phyloP scores from a whole-genome alignment of 2,888 invertebrate genomes.

The Lagria hirta region DNA sequence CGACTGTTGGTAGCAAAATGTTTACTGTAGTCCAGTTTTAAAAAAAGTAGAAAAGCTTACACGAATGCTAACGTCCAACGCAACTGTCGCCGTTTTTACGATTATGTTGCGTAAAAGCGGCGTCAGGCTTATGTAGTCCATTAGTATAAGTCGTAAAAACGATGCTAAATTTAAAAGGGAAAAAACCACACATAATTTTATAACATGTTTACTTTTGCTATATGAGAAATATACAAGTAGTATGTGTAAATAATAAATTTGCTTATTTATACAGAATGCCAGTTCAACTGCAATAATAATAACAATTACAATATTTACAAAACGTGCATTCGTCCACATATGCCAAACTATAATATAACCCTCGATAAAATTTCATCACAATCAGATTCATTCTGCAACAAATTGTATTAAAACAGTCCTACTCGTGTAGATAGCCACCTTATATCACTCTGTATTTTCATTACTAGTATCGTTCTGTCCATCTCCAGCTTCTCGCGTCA shows the following conservation, averaged over 20 bases:
- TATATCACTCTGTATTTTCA: slow-evolving; percentile 44
- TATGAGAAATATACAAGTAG: slow-evolving; percentile 48
- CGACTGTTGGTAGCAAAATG: too few relatives aligned
- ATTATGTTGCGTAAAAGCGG: too few relatives aligned
- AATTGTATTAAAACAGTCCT: slow-evolving; percentile 13
- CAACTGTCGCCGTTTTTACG: too few relatives aligned
- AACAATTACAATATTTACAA: slow-evolving; percentile 49
- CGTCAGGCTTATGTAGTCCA: too few relatives aligned
- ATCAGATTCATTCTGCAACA: slow-evolving; percentile 9
- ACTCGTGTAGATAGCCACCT: slow-evolving; percentile 16
- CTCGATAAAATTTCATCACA: slow-evolving; percentile 13
- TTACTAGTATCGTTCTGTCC: slow-evolving; percentile 50
- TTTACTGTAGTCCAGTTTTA: too few relatives aligned
- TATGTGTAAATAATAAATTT: slow-evolving; percentile 46
- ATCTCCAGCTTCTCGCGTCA: slow-evolving; percentile 60
- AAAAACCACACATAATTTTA: too few relatives aligned
- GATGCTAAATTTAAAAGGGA: too few relatives aligned
- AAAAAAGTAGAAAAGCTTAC: too few relatives aligned
- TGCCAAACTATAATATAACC: slow-evolving; percentile 9
- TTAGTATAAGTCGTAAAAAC: too few relatives aligned
- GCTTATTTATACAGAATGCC: slow-evolving; percentile 46
- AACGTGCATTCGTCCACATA: slow-evolving; percentile 29
- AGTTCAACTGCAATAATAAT: slow-evolving; percentile 41
- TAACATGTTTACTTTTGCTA: slow-evolving; percentile 35
- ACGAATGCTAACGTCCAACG: too few relatives aligned